These are phyloP conservation scores for Lipophrys pholis DNA, from an alignment of 2,113 vertebrate genomes.

Conservation along the genomic window DNA sequence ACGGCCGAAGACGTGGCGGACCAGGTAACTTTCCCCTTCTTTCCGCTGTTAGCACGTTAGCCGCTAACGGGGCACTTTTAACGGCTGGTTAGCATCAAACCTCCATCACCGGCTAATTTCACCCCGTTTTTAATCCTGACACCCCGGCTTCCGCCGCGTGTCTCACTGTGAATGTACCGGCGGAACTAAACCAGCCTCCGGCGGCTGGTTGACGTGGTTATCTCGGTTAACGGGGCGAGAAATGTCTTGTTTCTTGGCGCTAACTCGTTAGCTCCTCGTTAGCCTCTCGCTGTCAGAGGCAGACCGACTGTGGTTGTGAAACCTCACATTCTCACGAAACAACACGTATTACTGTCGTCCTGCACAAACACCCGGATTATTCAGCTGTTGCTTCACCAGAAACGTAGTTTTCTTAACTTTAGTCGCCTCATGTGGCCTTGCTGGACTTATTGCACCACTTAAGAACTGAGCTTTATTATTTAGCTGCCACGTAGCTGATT, in stretches of 20 bases:
- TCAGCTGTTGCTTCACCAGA: background rate
- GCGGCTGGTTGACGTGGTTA: too few relatives aligned
- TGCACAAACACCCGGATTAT: background rate
- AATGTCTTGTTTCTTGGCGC: background rate
- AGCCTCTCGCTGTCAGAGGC: background rate
- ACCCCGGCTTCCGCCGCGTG: too few relatives aligned
- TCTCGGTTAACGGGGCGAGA: background rate
- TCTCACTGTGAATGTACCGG: too few relatives aligned
- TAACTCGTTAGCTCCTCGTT: constrained; percentile 5
- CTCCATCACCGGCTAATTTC: too few relatives aligned
- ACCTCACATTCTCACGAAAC: constrained; percentile 25
- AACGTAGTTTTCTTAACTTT: background rate
- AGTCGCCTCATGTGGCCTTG: constrained; percentile 3
- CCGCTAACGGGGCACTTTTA: constrained; percentile 43
- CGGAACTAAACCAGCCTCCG: background rate
- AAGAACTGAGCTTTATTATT: too few relatives aligned
- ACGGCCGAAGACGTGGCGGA: constrained; percentile 86
- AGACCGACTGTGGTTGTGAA: constrained; percentile 36
- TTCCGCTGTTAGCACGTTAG: constrained; percentile 61
- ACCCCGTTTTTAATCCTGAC: too few relatives aligned
- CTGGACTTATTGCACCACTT: background rate
- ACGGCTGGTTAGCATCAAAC: too few relatives aligned
- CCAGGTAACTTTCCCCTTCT: constrained; percentile 75
- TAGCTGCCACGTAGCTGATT: too few relatives aligned
- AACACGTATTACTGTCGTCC: constrained; percentile 16